Evolutionary conservation across 2,797 vertebrate genomes (phyloP), one percentile per base, ranked within the genome.

Genomic region (Alectoris magna): DNA sequence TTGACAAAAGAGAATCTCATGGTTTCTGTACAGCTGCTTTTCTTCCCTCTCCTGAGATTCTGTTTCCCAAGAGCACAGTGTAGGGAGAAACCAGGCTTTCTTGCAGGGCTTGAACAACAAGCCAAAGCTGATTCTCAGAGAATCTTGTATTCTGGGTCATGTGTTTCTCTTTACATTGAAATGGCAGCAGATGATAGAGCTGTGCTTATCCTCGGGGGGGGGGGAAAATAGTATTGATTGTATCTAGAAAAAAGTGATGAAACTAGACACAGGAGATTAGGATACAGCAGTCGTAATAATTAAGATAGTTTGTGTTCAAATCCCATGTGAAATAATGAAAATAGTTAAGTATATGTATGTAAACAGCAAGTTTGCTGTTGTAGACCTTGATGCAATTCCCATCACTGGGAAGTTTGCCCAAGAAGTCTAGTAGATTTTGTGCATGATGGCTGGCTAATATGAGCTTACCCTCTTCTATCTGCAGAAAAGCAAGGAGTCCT

Each of bases 81-180:
- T 1, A 13, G 27, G 77, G 23, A 87, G 27, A 82, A 88, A 71
- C 19, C 58, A 83, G 43, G 59, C n/a, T 92, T 91, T 69, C 84
- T 87, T 67, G 88, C n/a, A 72, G 46, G 24, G 80, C 87, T 66
- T 71, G 93, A 95, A 85, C 77, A 64, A 51, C 78, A 78, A 89
- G 62, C 26, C 31, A 31, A 55, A 71, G 68, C 36, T 80, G 79
- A 59, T 83, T 87, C 43, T 80, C 39, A 79, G 55, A 79, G 26
- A 23, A 51, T 36, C 31, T 91, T 44, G 1, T 12, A 26, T 39
- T 19, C 55, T 48, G 22, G 12, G 27, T 91, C 81, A 75, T 51
- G 72, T 85, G 88, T 26, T 31, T 92, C 41, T 85, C 36, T 66
- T 88, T 73, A 67, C 60, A 56, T 82, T 67, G 36, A 91, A 80